A percentile compares a stretch with the other conserved stretches of the same genome.
These are phyloP conservation scores for Malurus melanocephalus DNA, from an alignment of 2,113 vertebrate species.

Conservation along the genomic window DNA sequence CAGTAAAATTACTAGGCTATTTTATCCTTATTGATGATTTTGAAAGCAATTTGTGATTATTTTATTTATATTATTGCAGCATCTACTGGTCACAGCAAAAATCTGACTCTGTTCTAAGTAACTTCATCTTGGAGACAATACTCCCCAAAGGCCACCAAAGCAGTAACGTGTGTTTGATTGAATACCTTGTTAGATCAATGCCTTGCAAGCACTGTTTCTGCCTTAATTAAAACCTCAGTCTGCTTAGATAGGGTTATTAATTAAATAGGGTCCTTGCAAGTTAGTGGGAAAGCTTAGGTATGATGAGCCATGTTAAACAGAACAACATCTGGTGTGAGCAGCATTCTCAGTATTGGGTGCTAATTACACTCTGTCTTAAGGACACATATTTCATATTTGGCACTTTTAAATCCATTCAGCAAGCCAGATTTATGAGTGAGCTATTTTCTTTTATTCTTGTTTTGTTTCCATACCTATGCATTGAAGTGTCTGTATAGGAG, in stretches of 20 bases:
- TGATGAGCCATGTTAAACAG: background rate
- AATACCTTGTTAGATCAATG: background rate
- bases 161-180: background rate
- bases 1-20: background rate
- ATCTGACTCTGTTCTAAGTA: background rate
- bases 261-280: background rate
- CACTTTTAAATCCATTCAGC: background rate
- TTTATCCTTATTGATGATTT: background rate
- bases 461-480: background rate
- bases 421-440: background rate
- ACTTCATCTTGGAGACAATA: background rate
- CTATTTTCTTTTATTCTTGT: background rate
- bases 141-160: background rate
- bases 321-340: background rate
- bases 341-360: background rate
- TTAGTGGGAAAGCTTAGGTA: background rate
- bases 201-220: background rate
- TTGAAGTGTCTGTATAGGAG: background rate
- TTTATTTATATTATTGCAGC: background rate
- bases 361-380: background rate
- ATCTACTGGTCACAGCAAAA: background rate
- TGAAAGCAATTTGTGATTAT: background rate
- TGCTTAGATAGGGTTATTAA: background rate
- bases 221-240: background rate
- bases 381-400: background rate